Base-by-base conservation (phyloP, 2,797 vertebrate genomes). In the Pseudochromis fuscus region DNA sequence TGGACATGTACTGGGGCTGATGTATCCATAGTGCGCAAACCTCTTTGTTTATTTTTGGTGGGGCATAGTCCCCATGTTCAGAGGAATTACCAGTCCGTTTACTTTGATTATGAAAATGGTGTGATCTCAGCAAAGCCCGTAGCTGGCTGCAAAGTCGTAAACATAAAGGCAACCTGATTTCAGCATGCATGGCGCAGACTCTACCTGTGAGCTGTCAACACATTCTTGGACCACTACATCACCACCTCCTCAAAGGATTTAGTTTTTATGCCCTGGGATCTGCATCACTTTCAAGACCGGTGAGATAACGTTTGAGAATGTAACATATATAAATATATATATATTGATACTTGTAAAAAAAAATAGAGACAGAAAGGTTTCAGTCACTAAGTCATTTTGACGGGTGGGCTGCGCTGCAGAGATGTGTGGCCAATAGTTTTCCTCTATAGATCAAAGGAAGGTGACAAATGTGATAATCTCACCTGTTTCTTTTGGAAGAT, bases 151-250 rank as follows among this genome's bases (percentile, higher is more conserved):
- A 72, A 63, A 67, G 74, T 83, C 84, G 31, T 88, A 85, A 87
- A 85, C 28, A 64, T 62, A 61, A 83, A 79, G 45, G 52, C 77
- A 83, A 48, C 71, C 66, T 85, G 77, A 64, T 80, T 82, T 78
- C 51, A 79, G 71, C 70, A 44, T 33, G 67, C 77, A 63, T 63
- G 72, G 72, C 72, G 64, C 77, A 75, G 58, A 65, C 46, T 71
- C 46, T 88, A 89, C 86, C 88, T 91, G 89, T 76, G 48, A 81
- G 67, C 72, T 81, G 60, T 82, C 82, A 86, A 70, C 73, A 65
- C 72, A 55, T 68, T 76, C 49, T 63, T 77, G 72, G 52, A 70
- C 63, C 68, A 31, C 55, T 35, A 18, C 63, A n/a, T 59, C 56
- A 49, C 38, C 56, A 49, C 38, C 65, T 73, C 44, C 62, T 69